Conservation (phyloP, 2,888 invertebrate species). For the Leptodirus hochenwartii region DNA sequence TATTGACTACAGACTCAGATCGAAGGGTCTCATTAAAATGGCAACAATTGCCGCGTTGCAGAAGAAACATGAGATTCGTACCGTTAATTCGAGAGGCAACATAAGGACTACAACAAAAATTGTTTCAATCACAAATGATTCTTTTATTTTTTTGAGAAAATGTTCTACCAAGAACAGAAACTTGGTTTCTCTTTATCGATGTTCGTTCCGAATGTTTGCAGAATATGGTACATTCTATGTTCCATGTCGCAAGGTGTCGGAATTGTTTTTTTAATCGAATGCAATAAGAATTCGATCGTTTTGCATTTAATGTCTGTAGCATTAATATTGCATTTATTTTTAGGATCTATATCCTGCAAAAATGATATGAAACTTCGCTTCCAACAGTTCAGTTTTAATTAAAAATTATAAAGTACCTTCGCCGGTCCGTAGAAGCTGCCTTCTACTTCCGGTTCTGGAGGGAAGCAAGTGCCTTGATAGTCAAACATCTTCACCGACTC, state of each 20-base stretch:
- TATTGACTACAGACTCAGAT: slow-evolving; percentile 17
- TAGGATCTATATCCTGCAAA: slow-evolving; percentile 7
- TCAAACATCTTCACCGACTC: slow-evolving; percentile 59
- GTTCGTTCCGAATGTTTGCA: too few species aligned
- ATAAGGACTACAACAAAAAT: slow-evolving; percentile 8
- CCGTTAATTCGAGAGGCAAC: slow-evolving; percentile 9
- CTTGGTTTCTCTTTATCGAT: too few species aligned
- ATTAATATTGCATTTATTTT: slow-evolving; percentile 9
- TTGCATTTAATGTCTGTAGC: slow-evolving; percentile 10
- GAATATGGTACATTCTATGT: slow-evolving; percentile 23
- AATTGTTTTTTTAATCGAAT: slow-evolving; percentile 36
- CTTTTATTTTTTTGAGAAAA: neutral
- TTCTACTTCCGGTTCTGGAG: slow-evolving; percentile 18
- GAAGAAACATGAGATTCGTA: slow-evolving; percentile 26
- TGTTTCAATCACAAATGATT: neutral
- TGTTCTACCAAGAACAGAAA: slow-evolving; percentile 7
- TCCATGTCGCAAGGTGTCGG: slow-evolving; percentile 76
- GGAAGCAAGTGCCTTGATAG: slow-evolving; percentile 76
- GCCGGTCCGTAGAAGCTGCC: slow-evolving; percentile 13
- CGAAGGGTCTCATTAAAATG: slow-evolving; percentile 17
- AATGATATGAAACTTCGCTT: slow-evolving; percentile 4
- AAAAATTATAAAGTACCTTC: slow-evolving; percentile 7
- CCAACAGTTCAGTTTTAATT: neutral
- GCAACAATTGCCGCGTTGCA: slow-evolving; percentile 46
- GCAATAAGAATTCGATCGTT: slow-evolving; percentile 12